Base-by-base conservation (phyloP, 2,888 invertebrate genomes). In the Blastobasis lacticolella region DNA sequence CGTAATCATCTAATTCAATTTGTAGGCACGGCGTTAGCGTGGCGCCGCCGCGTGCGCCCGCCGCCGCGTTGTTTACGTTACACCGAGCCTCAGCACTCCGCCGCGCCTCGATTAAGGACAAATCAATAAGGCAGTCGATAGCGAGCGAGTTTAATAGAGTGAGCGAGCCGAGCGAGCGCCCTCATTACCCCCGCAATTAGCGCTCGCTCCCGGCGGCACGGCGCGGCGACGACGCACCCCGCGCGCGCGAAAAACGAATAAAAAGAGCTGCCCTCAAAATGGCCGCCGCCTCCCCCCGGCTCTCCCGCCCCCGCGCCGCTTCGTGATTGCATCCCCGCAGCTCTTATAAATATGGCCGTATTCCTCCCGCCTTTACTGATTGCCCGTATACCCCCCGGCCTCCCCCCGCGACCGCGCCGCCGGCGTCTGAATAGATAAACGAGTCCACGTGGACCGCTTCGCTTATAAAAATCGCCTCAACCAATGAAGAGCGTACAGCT, bases 221-320 rank as follows among this genome's bases (percentile, higher is more conserved):
- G 6, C 23, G 41, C 75, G 73, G 71, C 83, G 81, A 75, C 83
- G 81, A 84, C 87, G 85, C 85, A 84, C 85, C 87, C 86, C 50
- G 50, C 48, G 40, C 84, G 85, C 86, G 85, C 87, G 83, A 85
- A 86, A 88, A 88, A 88, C 89, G 88, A 89, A 90, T 86, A 87
- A 88, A 89, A 89, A 90, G 91, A 91, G 90, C 91, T 90, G 90
- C 91, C 91, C 91, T 91, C 91, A 91, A 91, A 91, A 91, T 91
- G 91, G 91, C 91, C 91, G 91, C 91, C 91, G 90, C 83, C 83
- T 78, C 81, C 78, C 81, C 81, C 83, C 81, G 78, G 72, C 66
- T 70, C 77, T 66, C 81, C 81, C 77, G 73, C 73, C 83, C 87
- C 83, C 87, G 81, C 87, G 80, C 86, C 85, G 85, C 85, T 87